A percentile compares a stretch with the other conserved stretches of the same genome.
Evolutionary conservation across 2,888 invertebrate genomes (phyloP).

Genomic region (Thymelicus lineola): DNA sequence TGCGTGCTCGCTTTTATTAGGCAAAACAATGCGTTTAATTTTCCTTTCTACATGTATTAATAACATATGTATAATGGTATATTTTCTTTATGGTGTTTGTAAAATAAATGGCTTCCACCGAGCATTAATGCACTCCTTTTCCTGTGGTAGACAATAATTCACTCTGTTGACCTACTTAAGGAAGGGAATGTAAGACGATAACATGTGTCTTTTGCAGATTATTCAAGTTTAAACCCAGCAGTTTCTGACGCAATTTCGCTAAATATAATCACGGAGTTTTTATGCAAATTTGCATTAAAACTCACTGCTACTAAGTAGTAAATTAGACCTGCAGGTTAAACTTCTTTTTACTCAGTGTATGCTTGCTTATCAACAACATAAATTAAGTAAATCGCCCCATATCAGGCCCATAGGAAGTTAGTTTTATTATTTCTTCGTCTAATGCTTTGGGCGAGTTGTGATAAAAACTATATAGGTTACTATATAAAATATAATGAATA

Average conservation of each 20-base stretch:
- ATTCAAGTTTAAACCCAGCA: slow-evolving; percentile 38
- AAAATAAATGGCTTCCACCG: slow-evolving; percentile 15
- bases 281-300: slow-evolving; percentile 47
- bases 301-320: slow-evolving; percentile 25
- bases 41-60: no score
- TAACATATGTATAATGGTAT: neutral
- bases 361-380: slow-evolving; percentile 26
- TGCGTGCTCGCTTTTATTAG: no score
- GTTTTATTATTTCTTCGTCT: neutral
- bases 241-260: slow-evolving; percentile 38
- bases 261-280: slow-evolving; percentile 49
- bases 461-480: no score
- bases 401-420: neutral
- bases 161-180: slow-evolving; percentile 9
- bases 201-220: slow-evolving; percentile 26
- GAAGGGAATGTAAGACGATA: slow-evolving; percentile 6
- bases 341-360: slow-evolving; percentile 13
- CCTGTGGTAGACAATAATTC: slow-evolving; percentile 16
- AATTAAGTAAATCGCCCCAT: slow-evolving; percentile 4
- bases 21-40: no score
- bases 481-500: no score
- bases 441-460: no score
- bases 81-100: slow-evolving; percentile 9
- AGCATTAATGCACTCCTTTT: slow-evolving; percentile 19
- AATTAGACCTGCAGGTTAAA: slow-evolving; percentile 14